phyloP scores from a whole-genome alignment of 2,797 vertebrate genomes.

The Petrocephalus sullivani region DNA sequence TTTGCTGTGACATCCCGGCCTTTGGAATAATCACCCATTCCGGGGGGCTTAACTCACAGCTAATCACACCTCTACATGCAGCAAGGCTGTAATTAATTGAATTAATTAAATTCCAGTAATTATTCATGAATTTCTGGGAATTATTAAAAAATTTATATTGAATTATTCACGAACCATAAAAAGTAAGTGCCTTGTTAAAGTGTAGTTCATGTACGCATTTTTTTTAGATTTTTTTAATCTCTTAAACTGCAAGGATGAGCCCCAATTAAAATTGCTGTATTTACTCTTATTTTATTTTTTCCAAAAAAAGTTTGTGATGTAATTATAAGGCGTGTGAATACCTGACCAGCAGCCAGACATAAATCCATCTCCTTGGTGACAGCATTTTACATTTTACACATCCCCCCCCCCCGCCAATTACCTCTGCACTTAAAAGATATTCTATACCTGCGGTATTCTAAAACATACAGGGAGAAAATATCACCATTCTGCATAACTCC shows the following conservation, averaged over 20 bases:
- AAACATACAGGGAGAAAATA: background rate
- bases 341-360: background rate
- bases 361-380: background rate
- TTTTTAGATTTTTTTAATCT: background rate
- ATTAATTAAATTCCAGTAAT: background rate
- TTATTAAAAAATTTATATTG: conserved; percentile 1
- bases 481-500: background rate
- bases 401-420: background rate
- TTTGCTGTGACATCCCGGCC: background rate
- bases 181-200: conserved; percentile 2
- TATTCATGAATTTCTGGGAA: background rate
- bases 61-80: background rate
- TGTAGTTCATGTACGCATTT: background rate
- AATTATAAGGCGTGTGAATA: background rate
- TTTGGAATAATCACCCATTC: background rate
- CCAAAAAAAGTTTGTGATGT: background rate
- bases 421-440: background rate
- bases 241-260: background rate
- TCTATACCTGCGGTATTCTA: background rate
- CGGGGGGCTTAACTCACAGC: background rate
- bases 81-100: background rate
- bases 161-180: conserved; percentile 7
- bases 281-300: background rate
- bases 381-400: background rate
- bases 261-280: background rate